Evolutionary conservation across 2,113 vertebrate species (phyloP).

Genomic region (Crotalus horridus): DNA sequence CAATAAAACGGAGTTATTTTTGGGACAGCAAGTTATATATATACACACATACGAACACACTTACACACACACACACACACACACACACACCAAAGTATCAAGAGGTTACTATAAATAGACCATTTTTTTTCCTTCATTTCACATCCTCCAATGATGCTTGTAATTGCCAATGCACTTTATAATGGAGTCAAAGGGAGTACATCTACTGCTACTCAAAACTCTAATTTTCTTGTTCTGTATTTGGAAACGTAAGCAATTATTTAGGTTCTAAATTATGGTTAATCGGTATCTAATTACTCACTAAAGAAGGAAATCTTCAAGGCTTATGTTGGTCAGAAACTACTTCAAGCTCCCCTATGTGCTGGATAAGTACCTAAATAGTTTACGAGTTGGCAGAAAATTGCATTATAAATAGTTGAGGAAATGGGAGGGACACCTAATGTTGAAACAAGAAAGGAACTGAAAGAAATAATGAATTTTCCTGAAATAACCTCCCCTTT

Average conservation of each 20-base stretch:
- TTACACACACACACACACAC: background rate
- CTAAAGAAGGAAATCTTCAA: background rate
- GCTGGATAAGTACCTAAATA: slow-evolving; percentile 43
- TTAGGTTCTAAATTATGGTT: background rate
- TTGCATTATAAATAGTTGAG: slow-evolving; percentile 58
- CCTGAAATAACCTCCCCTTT: slow-evolving; percentile 56
- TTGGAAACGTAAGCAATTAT: background rate
- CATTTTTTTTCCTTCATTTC: background rate
- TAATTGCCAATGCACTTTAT: background rate
- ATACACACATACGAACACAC: background rate
- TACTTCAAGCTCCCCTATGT: slow-evolving; percentile 47
- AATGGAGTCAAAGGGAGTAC: background rate
- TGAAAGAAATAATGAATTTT: slow-evolving; percentile 67
- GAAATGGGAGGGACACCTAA: slow-evolving; percentile 46
- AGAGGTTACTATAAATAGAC: background rate
- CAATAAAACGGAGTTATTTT: background rate
- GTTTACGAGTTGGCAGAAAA: slow-evolving; percentile 67
- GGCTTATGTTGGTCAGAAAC: slow-evolving; percentile 28
- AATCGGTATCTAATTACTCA: background rate
- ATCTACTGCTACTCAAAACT: background rate
- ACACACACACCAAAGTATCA: background rate
- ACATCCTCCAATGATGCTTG: background rate
- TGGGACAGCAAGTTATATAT: background rate
- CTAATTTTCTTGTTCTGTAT: background rate
- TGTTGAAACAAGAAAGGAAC: slow-evolving; percentile 56